These are phyloP conservation scores for Euwallacea fornicatus DNA, from an alignment of 1,140 invertebrate species.

Conservation along the genomic window DNA sequence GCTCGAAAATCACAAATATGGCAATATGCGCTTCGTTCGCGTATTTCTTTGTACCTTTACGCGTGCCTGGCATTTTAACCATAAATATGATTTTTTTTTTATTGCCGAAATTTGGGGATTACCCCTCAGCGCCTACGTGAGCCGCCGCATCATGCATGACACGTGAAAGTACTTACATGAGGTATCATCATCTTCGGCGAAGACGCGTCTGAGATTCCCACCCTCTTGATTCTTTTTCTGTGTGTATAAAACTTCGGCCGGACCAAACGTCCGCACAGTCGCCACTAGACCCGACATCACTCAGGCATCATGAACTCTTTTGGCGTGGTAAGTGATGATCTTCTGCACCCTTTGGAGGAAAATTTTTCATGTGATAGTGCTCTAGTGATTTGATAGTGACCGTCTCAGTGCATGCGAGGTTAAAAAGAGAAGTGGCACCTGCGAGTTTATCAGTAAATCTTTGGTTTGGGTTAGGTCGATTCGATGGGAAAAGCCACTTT, in stretches of 20 bases:
- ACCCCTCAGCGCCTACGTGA: constrained; percentile 15
- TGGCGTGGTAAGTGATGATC: constrained; percentile 51
- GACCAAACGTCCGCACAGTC: constrained; percentile 49
- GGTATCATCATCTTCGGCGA: constrained; percentile 45
- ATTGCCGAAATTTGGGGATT: too few species aligned
- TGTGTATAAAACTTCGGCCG: constrained; percentile 47
- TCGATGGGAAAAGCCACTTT: too few species aligned
- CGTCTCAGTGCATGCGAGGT: constrained; percentile 3
- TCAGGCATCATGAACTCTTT: constrained; percentile 54
- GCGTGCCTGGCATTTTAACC: too few species aligned
- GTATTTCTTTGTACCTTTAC: too few species aligned
- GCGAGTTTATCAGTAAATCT: too few species aligned
- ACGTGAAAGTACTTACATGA: constrained; percentile 43
- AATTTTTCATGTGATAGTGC: background rate
- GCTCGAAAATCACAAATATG: too few species aligned
- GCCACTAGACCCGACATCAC: constrained; percentile 51
- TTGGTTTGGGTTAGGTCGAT: too few species aligned
- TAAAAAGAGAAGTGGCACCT: background rate
- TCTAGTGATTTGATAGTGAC: constrained; percentile 5
- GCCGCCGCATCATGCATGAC: constrained; percentile 23
- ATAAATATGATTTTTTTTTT: too few species aligned
- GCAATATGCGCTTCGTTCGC: too few species aligned
- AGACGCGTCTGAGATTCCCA: constrained; percentile 43
- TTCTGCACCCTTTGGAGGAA: constrained; percentile 1
- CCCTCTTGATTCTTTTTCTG: constrained; percentile 37